These are phyloP conservation scores for Heterotis niloticus DNA, from an alignment of 2,113 vertebrate genomes.

Conservation along the genomic window DNA sequence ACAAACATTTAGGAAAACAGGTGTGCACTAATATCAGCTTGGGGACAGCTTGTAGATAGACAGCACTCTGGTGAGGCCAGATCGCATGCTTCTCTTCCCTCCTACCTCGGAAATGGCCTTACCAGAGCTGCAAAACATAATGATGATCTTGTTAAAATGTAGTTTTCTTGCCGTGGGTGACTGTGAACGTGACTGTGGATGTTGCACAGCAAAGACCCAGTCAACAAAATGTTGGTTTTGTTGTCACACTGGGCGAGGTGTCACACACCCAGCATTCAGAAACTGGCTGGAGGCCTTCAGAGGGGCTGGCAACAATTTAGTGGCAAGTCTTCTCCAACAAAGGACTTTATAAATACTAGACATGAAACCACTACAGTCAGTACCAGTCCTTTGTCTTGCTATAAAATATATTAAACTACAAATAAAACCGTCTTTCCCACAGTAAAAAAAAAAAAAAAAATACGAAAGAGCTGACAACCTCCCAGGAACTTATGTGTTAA, in stretches of 20 bases:
- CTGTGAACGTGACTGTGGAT: not conserved
- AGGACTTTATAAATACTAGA: conserved; percentile 45
- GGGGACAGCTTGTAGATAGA: not conserved
- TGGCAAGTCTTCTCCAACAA: conserved; percentile 43
- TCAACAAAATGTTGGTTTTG: not conserved
- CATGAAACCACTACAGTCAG: conserved; percentile 47
- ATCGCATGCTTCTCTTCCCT: not conserved
- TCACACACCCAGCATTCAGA: not conserved
- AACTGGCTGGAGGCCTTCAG: not conserved
- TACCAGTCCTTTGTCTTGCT: conserved; percentile 42
- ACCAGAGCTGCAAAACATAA: not conserved
- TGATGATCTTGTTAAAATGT: not conserved
- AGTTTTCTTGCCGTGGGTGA: not conserved
- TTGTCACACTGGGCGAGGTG: not conserved
- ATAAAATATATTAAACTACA: conserved; percentile 51
- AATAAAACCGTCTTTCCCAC: conserved; percentile 52
- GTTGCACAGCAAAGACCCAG: not conserved
- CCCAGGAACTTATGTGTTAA: conserved; percentile 35
- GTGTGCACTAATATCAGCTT: not conserved
- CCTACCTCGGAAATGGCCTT: not conserved
- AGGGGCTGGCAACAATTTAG: conserved; percentile 37
- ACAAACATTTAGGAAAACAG: conserved; percentile 10
- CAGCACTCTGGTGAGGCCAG: not conserved
- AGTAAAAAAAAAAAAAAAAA: conserved; percentile 37
- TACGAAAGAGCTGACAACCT: conserved; percentile 41